Base-by-base conservation (phyloP, 2,113 vertebrate genomes). In the Perca fluviatilis region DNA sequence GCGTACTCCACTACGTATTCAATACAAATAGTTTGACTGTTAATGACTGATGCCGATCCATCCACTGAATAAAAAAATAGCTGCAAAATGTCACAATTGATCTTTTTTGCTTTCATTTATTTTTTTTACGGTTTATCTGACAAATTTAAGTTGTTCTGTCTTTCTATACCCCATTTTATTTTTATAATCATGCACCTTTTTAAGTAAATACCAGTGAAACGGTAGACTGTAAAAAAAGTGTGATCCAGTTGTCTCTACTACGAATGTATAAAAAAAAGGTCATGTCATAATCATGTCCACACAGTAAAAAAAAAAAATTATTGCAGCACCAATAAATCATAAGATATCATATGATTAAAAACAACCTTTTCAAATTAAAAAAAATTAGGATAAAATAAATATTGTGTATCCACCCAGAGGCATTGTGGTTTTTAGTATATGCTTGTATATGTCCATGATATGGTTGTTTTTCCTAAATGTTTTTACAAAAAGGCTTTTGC, bases 281-380 rank as follows among this genome's bases (percentile, higher is more conserved):
- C 73, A 63, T n/a, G 62, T 64, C 40, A 53, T 77, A 66, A 56
- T 62, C 47, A 80, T 71, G 51, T 85, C 60, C 66, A 91, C 69
- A 67, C 71, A 49, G 54, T 87, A 81, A 96, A 80, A 95, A 96
- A 80, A 95, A 30, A 95, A 96, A 95, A 95, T 95, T 94, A 92
- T 89, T 92, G 85, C 91, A 94, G 94, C 87, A 93, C 91, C 91
- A 86, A 88, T 85, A 94, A 95, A 95, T 94, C 80, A 94, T 93
- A 93, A 30, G 6, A 90, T 90, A 79, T 91, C 54, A 58, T 91
- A 91, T 84, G 83, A 91, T 85, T 70, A 57, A 89, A 86, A 85
- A 86, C 33, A 82, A 84, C 64, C 36, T 74, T 85, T 85, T 86
- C 25, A 77, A 83, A 21, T 47, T 43, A 56, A 57, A 76, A 53